Base-by-base conservation (phyloP, 2,113 vertebrate genomes). In the Heterotis niloticus region DNA sequence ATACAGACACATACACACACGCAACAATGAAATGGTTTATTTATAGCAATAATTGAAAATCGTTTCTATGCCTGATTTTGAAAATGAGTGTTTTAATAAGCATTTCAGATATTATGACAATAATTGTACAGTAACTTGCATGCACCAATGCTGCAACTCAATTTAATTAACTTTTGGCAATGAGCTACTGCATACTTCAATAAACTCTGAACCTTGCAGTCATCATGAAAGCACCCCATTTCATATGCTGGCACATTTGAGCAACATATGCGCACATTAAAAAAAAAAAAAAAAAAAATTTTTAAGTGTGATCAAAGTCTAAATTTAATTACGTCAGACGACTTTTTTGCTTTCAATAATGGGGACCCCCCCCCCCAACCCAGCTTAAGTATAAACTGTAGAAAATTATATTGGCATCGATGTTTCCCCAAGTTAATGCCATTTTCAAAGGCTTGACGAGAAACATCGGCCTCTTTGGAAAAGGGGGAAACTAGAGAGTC, bases 291-390 rank as follows among this genome's bases (percentile, higher is more conserved):
- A n/a, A n/a, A n/a, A n/a, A n/a, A n/a, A 92, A 94, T 93, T 91
- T 91, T 92, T 91, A 93, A 1, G 81, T 79, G 13, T 79, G 81
- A 87, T 89, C 89, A 89, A 83, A 90, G 87, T 85, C 89, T 87
- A 90, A 70, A 89, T 90, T 92, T 89, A 91, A 93, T 94, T 92
- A 92, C 87, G 85, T 91, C 90, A 92, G 92, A 94, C 95, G 94
- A 91, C 52, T 56, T 57, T 54, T 74, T 74, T 74, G 26, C 16
- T 74, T 74, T 74, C 54, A 26, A 74, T 74, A 57, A 74, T 44
- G 34, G 18, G 4, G 26, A 78, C 52, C 20, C 26, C n/a, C n/a
- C n/a, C n/a, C n/a, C n/a, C n/a, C n/a, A n/a, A n/a, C n/a, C n/a
- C 12, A 44, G 56, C 20, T n/a, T 51, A 72, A 54, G n/a, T 72